Evolutionary conservation across 2,797 vertebrate species (phyloP).

Genomic region (Enteromius fasciolatus): DNA sequence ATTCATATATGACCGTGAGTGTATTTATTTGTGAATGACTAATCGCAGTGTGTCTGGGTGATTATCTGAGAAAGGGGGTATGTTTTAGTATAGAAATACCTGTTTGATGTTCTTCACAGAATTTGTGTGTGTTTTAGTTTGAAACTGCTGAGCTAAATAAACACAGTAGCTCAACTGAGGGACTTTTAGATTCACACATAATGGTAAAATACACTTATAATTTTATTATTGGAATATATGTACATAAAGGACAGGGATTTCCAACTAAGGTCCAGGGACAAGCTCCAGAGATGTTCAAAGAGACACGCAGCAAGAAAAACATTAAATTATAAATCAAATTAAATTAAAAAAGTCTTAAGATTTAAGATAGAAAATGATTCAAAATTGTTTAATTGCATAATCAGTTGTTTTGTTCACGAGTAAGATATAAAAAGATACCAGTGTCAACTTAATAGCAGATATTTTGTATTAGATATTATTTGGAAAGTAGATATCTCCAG

Average conservation of each 20-base stretch:
- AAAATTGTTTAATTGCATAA: neutral
- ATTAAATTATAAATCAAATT: neutral
- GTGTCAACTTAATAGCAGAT: neutral
- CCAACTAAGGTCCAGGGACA: neutral
- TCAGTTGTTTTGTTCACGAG: neutral
- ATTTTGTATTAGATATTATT: neutral
- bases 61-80: neutral
- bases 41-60: neutral
- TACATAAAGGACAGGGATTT: neutral
- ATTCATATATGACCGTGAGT: conserved; percentile 11
- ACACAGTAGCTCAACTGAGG: neutral
- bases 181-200: neutral
- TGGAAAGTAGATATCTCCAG: neutral
- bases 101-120: neutral
- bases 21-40: conserved; percentile 9
- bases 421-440: neutral
- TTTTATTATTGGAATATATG: neutral
- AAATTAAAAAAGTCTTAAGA: neutral
- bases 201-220: neutral
- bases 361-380: neutral
- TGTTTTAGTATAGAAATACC: neutral
- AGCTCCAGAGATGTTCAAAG: neutral
- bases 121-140: neutral
- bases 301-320: neutral
- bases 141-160: neutral